Evolutionary conservation across 2,113 vertebrate species (phyloP).

Genomic region (Oxyura jamaicensis): DNA sequence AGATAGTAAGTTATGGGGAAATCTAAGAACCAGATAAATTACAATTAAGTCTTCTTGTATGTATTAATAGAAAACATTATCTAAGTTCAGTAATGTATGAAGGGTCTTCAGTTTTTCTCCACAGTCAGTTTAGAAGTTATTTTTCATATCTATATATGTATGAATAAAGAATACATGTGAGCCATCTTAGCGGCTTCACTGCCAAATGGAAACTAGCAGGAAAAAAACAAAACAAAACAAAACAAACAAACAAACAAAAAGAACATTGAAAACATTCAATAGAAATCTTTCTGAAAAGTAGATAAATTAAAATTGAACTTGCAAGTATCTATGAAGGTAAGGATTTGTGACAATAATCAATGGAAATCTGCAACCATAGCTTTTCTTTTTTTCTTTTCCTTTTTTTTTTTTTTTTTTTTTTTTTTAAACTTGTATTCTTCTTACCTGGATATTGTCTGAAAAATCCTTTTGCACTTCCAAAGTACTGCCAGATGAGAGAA

Average conservation of each 20-base stretch:
- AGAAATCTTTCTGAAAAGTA: neutral
- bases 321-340: neutral
- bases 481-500: conserved; percentile 98
- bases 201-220: neutral
- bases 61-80: accelerated
- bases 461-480: conserved; percentile 98
- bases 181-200: neutral
- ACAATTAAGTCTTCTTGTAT: neutral
- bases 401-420: too few relatives aligned
- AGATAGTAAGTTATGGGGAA: neutral
- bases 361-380: neutral
- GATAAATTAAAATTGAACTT: neutral
- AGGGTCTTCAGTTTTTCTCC: neutral
- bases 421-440: conserved; percentile 48
- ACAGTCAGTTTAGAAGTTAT: neutral
- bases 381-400: neutral
- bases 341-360: neutral
- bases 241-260: neutral
- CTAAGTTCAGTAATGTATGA: neutral
- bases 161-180: neutral
- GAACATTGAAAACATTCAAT: neutral
- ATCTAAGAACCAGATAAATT: neutral
- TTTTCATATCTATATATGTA: neutral
- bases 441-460: conserved; percentile 98
- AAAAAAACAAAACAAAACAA: neutral